Percentiles rank a stretch among this genome's conserved stretches.
Conservation (phyloP, 2,113 vertebrate genomes). For the Sigmodon hispidus region DNA sequence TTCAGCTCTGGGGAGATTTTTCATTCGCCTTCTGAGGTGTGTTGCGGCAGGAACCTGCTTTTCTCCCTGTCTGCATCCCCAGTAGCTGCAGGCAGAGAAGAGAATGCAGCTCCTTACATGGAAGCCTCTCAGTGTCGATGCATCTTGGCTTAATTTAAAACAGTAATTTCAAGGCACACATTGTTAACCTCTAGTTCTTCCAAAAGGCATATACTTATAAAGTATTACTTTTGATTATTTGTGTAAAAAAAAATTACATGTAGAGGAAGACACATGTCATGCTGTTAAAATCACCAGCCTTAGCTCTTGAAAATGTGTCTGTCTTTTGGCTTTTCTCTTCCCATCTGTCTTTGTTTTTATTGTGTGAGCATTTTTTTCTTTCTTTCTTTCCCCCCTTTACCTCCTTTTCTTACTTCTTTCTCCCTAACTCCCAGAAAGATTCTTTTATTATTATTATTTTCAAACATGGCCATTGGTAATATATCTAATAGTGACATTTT, state of each 20-base stretch:
- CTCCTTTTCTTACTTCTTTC: background rate
- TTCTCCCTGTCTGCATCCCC: background rate
- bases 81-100: background rate
- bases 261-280: background rate
- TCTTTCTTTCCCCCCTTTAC: background rate
- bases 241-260: background rate
- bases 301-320: constrained; percentile 41
- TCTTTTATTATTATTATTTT: background rate
- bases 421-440: background rate
- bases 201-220: background rate
- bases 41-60: background rate
- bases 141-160: background rate
- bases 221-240: constrained; percentile 19
- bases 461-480: constrained; percentile 48
- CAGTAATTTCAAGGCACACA: background rate
- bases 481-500: constrained; percentile 7
- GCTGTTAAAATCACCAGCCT: background rate
- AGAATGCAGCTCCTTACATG: background rate
- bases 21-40: background rate
- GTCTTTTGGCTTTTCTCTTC: constrained; percentile 12
- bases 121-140: background rate
- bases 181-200: background rate
- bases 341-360: background rate
- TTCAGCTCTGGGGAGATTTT: background rate
- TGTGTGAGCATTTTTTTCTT: background rate